Percentiles rank a stretch among this genome's conserved stretches.
Evolutionary conservation across 2,888 invertebrate species (phyloP).

Genomic region (Acanthacorydalis orientalis): DNA sequence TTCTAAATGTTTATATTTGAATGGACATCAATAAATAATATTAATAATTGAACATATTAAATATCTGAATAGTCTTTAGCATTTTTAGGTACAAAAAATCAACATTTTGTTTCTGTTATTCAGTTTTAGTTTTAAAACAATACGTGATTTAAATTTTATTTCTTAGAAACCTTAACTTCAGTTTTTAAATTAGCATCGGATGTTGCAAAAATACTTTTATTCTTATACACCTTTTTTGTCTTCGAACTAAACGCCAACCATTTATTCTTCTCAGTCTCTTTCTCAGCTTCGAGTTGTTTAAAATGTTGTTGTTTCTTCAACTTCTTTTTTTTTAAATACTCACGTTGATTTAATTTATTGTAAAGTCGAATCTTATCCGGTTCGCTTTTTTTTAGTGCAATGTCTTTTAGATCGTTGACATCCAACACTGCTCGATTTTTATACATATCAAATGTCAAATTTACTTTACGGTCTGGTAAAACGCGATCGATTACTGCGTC

Average conservation of each 20-base stretch:
- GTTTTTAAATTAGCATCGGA: conserved; percentile 36
- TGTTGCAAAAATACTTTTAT: conserved; percentile 83
- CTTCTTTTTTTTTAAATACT: conserved; percentile 79
- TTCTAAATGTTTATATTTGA: no score
- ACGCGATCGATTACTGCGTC: conserved; percentile 73
- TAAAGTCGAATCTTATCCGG: conserved; percentile 14
- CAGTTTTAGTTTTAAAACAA: no score
- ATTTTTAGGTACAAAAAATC: no score
- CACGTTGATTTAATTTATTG: conserved; percentile 48
- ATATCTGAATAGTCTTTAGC: no score
- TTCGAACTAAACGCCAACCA: conserved; percentile 81
- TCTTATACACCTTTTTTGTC: conserved; percentile 57
- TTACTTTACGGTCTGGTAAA: conserved; percentile 53
- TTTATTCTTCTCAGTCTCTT: conserved; percentile 85
- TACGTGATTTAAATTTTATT: no score
- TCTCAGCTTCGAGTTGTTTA: conserved; percentile 79
- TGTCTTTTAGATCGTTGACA: conserved; percentile 37
- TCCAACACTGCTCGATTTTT: conserved; percentile 61
- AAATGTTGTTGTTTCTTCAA: conserved; percentile 78
- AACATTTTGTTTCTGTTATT: no score
- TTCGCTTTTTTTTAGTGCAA: conserved; percentile 26
- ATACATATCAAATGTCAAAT: conserved; percentile 68
- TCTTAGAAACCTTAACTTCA: no score
- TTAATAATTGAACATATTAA: no score
- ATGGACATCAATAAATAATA: no score